Evolutionary conservation across 2,888 invertebrate genomes (phyloP), one percentile per base, ranked within the genome.

Genomic region (Luperina nickerlii): DNA sequence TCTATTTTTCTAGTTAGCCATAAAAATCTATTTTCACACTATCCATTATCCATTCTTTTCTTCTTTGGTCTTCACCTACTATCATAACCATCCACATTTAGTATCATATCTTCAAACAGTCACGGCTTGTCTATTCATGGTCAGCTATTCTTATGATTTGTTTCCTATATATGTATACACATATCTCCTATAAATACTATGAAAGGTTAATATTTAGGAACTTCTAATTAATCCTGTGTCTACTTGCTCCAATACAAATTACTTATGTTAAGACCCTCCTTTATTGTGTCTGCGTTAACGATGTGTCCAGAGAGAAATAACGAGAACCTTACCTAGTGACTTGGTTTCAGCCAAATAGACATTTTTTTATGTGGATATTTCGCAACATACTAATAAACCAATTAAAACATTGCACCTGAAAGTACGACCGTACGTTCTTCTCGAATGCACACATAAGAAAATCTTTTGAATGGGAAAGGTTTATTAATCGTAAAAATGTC

Each of bases 241-340:
- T 79, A 57, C 48, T 62, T 65, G 75, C 67, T 85, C 42, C n/a
- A 60, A 67, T 48, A 66, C 51, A 67, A 80, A 74, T 74, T 32
- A 65, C 60, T 51, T 51, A 32, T 45, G 57, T 7, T 42, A 48
- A 65, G 74, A 54, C 20, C 83, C 83, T 82, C 83, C 86, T 77
- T 67, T 82, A 45, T 51, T 51, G 24, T 82, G 86, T 86, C 15
- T 27, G 38, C 9, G 2, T 71, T 82, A 82, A 83, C 60, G 42
- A 79, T 45, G 51, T 60, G 68, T 65, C 51, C 11, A 38, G 45
- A 72, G 63, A 27, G 67, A 72, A 81, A 76, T 71, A 51, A 72
- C 54, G 2, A 54, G 54, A 51, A 60, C 18, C 15, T 38, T 27
- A 20, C 24, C 2, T 51, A 32, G 54, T 62, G 20, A 57, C 13